A percentile compares a stretch with the other conserved stretches of the same genome.
phyloP scores from a whole-genome alignment of 2,113 vertebrate species.

The Brachirus orientalis region DNA sequence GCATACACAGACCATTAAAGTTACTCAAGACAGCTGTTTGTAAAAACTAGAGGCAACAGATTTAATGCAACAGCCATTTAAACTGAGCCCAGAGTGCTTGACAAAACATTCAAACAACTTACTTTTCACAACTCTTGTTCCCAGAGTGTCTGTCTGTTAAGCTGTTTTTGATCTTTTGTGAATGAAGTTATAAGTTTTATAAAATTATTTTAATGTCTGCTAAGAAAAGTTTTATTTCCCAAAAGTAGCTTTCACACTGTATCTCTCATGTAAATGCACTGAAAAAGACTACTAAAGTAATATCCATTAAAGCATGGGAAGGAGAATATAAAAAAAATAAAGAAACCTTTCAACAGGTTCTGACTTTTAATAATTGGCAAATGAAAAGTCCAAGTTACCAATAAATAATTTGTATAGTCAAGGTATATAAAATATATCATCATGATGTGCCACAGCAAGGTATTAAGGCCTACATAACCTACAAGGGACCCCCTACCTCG shows the following conservation, averaged over 20 bases:
- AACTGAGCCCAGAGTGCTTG: not conserved
- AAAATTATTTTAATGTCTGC: constrained; percentile 41
- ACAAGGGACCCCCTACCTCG: not conserved
- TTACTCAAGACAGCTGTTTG: constrained; percentile 11
- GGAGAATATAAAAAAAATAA: constrained; percentile 10
- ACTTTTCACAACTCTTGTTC: constrained; percentile 11
- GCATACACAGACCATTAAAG: constrained; percentile 5
- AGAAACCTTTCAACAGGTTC: constrained; percentile 6
- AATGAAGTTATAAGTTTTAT: constrained; percentile 24
- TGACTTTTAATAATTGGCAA: constrained; percentile 6
- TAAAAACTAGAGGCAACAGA: constrained; percentile 21
- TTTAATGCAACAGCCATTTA: constrained; percentile 26
- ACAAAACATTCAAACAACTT: constrained; percentile 3
- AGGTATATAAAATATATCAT: not conserved
- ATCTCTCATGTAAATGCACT: constrained; percentile 32
- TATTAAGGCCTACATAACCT: not conserved
- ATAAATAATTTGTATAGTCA: not conserved
- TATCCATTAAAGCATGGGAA: constrained; percentile 22
- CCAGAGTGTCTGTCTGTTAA: constrained; percentile 12
- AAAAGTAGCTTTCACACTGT: constrained; percentile 9
- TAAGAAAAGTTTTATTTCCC: constrained; percentile 28
- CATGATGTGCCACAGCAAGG: not conserved
- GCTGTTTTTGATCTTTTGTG: constrained; percentile 21
- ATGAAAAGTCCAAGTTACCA: not conserved
- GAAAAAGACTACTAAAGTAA: constrained; percentile 35